Base-by-base conservation (phyloP, 1,140 invertebrate genomes). In the Dolichoris vasculosae region DNA sequence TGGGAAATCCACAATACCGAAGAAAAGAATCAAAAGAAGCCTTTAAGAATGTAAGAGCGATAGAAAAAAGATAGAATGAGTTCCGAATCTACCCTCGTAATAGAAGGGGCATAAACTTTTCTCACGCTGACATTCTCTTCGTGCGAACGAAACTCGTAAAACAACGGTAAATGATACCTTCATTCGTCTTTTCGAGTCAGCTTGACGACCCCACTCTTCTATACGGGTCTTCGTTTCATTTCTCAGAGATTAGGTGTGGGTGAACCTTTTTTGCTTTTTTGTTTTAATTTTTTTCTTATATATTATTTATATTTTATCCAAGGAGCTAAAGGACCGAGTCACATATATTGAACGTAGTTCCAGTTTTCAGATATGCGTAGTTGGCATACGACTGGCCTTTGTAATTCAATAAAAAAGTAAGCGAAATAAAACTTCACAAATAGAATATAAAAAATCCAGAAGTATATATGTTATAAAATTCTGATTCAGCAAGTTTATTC, bases 121-220 rank as follows among this genome's bases (percentile, higher is more conserved):
- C 83, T 84, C 83, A 84, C 83, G 83, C 76, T 84, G 63, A 2
- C 51, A 20, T 4, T 38, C n/a, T 43, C 35, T 20, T 59, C 77
- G 77, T 84, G 83, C 69, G 83, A 84, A 84, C 83, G 83, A 64
- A 84, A 84, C 83, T 84, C 77, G 51, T 84, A 84, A 71, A 79
- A 71, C n/a, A n/a, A 30, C 38, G 59, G 35, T 51, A 6, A 59
- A 17, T 26, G 40, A 59, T 32, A 32, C 48, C 38, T 38, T 23
- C 32, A 17, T 26, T 71, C 64, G 6, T 32, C 30, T 32, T 51
- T 76, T 76, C n/a, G 11, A 40, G 23, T 23, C 20, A 38, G 35
- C 32, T 55, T 48, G 59, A 43, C 6, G 77, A 79, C 64, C 13
- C 38, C 9, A 23, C 80, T 67, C 67, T 51, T 17, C 20, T 23